Conservation (phyloP, 2,888 invertebrate genomes). For the Vanessa cardui region DNA sequence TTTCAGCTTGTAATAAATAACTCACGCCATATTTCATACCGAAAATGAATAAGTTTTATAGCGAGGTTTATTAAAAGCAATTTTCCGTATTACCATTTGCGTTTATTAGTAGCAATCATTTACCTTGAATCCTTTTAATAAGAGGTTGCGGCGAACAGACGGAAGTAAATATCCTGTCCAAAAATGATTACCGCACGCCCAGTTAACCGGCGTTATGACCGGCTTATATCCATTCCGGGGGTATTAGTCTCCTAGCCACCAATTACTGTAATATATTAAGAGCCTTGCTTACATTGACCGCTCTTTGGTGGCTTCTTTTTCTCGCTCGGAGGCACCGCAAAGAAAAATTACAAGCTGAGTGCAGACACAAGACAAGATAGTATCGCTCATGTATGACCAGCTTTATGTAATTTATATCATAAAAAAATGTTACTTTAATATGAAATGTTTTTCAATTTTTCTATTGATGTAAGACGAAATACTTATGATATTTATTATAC, state of each 20-base stretch:
- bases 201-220: constrained; percentile 76
- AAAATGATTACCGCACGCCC: constrained; percentile 79
- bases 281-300: constrained; percentile 67
- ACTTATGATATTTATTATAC: too few relatives aligned
- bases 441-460: too few relatives aligned
- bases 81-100: constrained; percentile 35
- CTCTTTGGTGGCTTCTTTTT: constrained; percentile 72
- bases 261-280: constrained; percentile 82
- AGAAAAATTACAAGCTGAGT: constrained; percentile 67
- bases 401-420: too few relatives aligned
- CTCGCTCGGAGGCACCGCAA: constrained; percentile 59
- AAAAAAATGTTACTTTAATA: too few relatives aligned
- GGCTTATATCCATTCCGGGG: constrained; percentile 78
- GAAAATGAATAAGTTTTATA: constrained; percentile 15
- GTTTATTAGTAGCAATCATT: constrained; percentile 42
- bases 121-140: constrained; percentile 64
- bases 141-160: constrained; percentile 64
- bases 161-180: constrained; percentile 78
- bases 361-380: constrained; percentile 27
- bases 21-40: constrained; percentile 13
- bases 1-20: constrained; percentile 7
- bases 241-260: constrained; percentile 77
- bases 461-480: too few relatives aligned
- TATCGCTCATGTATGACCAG: too few relatives aligned
- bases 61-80: constrained; percentile 32